These are phyloP conservation scores for Cepaea nemoralis DNA, from an alignment of 1,140 invertebrate genomes.

Conservation along the genomic window DNA sequence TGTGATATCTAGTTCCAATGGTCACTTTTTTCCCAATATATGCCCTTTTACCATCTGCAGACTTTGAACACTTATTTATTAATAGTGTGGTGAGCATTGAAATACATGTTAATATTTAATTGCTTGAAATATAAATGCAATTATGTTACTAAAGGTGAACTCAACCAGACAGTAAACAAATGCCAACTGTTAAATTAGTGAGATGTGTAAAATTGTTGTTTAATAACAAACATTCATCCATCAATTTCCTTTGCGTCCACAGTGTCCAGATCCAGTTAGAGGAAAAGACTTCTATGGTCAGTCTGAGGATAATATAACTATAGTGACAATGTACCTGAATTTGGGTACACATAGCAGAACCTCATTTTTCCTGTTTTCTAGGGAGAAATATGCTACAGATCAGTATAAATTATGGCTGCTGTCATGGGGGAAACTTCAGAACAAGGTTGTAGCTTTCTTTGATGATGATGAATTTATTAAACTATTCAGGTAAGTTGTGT, in stretches of 20 bases:
- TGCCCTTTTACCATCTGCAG: too few species aligned
- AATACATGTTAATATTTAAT: too few species aligned
- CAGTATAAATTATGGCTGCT: slow-evolving; percentile 17
- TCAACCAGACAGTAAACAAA: too few species aligned
- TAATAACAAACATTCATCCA: too few species aligned
- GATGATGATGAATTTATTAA: slow-evolving; percentile 37
- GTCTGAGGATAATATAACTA: slow-evolving; percentile 25
- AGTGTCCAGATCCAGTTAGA: slow-evolving; percentile 19
- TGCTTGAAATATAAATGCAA: too few species aligned
- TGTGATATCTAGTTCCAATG: too few species aligned
- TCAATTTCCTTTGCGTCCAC: background rate
- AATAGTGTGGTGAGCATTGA: too few species aligned
- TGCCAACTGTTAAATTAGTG: too few species aligned
- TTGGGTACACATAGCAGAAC: slow-evolving; percentile 17
- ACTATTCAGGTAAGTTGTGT: slow-evolving; percentile 11
- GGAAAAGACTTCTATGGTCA: background rate
- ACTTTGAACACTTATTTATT: too few species aligned
- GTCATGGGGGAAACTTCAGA: slow-evolving; percentile 33
- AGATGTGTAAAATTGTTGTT: too few species aligned
- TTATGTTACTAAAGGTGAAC: too few species aligned
- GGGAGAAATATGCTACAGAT: background rate
- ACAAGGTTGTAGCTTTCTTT: slow-evolving; percentile 28
- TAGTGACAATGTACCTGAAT: slow-evolving; percentile 35
- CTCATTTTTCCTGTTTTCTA: slow-evolving; percentile 11
- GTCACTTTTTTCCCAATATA: too few species aligned